A percentile compares a stretch with the other conserved stretches of the same genome.
These are phyloP conservation scores for Micrasema minimum DNA, from an alignment of 1,140 invertebrate genomes.

Conservation along the genomic window DNA sequence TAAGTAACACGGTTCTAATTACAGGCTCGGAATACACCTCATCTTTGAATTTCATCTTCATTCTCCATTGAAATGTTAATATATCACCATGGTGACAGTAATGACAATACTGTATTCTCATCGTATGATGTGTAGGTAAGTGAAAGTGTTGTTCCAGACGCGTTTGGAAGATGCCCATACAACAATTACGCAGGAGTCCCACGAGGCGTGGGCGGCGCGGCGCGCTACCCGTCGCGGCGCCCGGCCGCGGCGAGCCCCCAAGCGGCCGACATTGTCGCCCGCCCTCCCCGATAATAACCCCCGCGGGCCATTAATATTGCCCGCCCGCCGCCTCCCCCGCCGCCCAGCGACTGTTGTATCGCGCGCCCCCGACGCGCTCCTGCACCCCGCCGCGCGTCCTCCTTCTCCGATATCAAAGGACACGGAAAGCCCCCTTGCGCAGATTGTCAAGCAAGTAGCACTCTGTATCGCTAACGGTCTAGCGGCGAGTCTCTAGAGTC, in stretches of 20 bases:
- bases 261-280: conserved; percentile 66
- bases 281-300: too few relatives aligned
- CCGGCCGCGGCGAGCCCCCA: conserved; percentile 63
- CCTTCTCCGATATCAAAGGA: conserved; percentile 63
- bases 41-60: too few relatives aligned
- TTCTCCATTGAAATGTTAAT: too few relatives aligned
- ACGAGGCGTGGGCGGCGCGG: conserved; percentile 81
- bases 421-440: conserved; percentile 42
- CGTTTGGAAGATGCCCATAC: conserved; percentile 92
- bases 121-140: too few relatives aligned
- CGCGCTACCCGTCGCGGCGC: conserved; percentile 60
- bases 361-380: conserved; percentile 54
- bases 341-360: conserved; percentile 54
- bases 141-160: conserved; percentile 68
- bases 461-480: too few relatives aligned
- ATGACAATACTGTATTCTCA: too few relatives aligned
- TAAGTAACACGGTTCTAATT: too few relatives aligned
- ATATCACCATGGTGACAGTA: too few relatives aligned
- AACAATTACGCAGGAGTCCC: conserved; percentile 88
- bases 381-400: conserved; percentile 67
- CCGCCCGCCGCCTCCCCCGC: conserved; percentile 53
- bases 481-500: too few relatives aligned
- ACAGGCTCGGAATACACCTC: too few relatives aligned
- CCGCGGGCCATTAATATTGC: too few relatives aligned
- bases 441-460: conserved; percentile 59